Evolutionary conservation across 2,888 invertebrate species (phyloP), one percentile per base, ranked within the genome.

Genomic region (Parascotia fuliginaria): DNA sequence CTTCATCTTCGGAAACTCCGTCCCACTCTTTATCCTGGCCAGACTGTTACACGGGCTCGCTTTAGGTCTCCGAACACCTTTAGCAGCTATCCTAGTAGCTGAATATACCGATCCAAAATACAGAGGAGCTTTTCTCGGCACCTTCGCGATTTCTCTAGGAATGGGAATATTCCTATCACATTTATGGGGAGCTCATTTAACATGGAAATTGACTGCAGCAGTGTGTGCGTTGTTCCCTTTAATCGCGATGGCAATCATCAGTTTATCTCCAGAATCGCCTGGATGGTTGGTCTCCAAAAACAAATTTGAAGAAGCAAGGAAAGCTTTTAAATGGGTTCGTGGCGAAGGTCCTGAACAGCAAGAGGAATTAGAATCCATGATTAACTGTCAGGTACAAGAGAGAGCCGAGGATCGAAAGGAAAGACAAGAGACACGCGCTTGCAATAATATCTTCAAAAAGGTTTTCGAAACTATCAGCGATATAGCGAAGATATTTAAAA

Each of bases 261-360:
- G 85, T 32, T 55, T 92, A 1, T 92, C 92, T 0, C 95, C 94
- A 0, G 96, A 96, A 81, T 94, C 95, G 0, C 94, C 95, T 0
- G 89, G 93, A 48, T 96, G 95, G 95, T 75, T 96, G 42, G 89
- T 94, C 0, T 93, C 94, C 0, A 94, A 94, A 70, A 93, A 92
- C 1, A 92, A 92, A 34, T 83, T 88, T 2, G 89, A 88, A 1
- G 92, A 94, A 54, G 95, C 95, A 0, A 89, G 92, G 56, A 86
- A 92, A 40, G 92, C 94, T 0, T 94, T 95, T 31, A 88, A 85
- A 58, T 94, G 93, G 92, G 91, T 94, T 14, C 87, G 95, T 63
- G 95, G 95, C 0, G 81, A 86, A 43, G 89, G 89, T 0, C 64
- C 73, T 0, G 86, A 81, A 34, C 90, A 93, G 39, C 74, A 73